Evolutionary conservation across 2,797 vertebrate species (phyloP), one percentile per base, ranked within the genome.

Genomic region (Poeciliopsis paucimaculata): DNA sequence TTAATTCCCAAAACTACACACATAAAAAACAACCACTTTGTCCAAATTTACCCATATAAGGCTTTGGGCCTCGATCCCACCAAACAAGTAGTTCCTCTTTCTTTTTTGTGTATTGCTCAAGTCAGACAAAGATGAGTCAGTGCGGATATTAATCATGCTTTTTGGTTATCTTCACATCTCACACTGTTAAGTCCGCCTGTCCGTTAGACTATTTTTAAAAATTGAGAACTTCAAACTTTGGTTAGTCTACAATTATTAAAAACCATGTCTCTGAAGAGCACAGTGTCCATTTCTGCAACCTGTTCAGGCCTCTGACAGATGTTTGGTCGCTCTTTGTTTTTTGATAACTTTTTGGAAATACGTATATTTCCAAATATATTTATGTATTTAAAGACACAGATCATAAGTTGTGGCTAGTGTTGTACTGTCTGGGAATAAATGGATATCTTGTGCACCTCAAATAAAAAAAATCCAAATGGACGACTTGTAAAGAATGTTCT

Each of bases 71-170:
- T 76, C 81, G 31, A 84, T 92, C 91, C 93, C 84, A 93, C 89
- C 78, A 84, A 91, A 89, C 79, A 89, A 76, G 77, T 70, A 90
- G 94, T 96, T 96, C 96, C 95, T 95, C 95, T 96, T 96, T 95
- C 95, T 96, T 96, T 96, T 95, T 90, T 91, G 87, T 90, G 84
- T 86, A 90, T 96, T 96, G 95, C 95, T 94, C 91, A 96, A 96
- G 94, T 90, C 88, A 93, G 89, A 92, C 89, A 79, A 90, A 81
- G 88, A 95, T 96, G 94, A 95, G 84, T 96, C 94, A 95, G 80
- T 88, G 84, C 82, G 66, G 92, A 94, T 90, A 92, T 91, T 91
- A 89, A 93, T 93, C 92, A 92, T 84, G 80, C 87, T 86, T 85
- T 80, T 81, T 80, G 80, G 80, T 87, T 89, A 91, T 94, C 91